Evolutionary conservation across 2,797 vertebrate species (phyloP).

Genomic region (Tiaroga cobitis): DNA sequence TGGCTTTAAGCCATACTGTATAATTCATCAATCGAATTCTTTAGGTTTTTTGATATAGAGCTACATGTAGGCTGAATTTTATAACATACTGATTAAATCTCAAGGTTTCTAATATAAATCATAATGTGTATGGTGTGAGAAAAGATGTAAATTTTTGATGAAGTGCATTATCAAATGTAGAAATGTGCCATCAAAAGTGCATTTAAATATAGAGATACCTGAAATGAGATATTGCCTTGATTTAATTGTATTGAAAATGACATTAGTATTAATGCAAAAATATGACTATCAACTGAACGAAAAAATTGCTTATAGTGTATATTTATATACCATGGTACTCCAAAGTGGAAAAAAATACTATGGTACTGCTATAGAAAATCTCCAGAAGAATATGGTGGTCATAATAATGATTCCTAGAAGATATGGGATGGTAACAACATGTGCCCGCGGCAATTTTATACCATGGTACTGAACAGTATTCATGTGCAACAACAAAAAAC

Average conservation of each 20-base stretch:
- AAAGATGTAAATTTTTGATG: background rate
- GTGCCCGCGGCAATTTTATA: background rate
- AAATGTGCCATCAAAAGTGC: background rate
- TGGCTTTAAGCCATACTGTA: background rate
- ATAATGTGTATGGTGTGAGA: conserved; percentile 2
- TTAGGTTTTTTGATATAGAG: background rate
- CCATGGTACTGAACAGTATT: background rate
- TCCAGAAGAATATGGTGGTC: background rate
- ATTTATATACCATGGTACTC: background rate
- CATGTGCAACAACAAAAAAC: background rate
- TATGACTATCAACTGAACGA: background rate
- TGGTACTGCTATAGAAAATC: background rate
- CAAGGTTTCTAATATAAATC: background rate
- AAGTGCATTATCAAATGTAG: background rate
- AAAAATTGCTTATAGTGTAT: too few relatives aligned
- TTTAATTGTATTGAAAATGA: background rate
- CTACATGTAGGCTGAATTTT: background rate
- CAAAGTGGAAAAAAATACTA: background rate
- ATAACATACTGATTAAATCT: background rate
- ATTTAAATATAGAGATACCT: background rate
- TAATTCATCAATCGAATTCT: background rate
- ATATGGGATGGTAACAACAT: background rate
- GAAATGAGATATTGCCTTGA: background rate
- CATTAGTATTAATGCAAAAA: background rate
- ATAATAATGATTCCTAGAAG: background rate